These are phyloP conservation scores for Netelia fuscicornis DNA, from an alignment of 2,888 invertebrate species.

Conservation along the genomic window DNA sequence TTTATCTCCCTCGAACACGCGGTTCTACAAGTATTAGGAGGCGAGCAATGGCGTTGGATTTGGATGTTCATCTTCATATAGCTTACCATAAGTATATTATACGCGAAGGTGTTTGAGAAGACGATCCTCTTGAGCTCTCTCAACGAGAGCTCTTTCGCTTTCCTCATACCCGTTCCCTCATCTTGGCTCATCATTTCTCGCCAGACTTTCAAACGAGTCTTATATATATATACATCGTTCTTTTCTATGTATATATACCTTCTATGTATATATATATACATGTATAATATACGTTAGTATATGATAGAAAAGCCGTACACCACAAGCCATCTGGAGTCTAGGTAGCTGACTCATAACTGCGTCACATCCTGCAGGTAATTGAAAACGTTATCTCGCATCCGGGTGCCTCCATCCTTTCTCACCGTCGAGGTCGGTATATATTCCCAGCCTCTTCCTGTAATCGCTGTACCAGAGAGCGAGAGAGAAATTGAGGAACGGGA, in stretches of 20 bases:
- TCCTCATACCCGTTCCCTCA: conserved; percentile 67
- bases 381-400: conserved; percentile 84
- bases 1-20: conserved; percentile 80
- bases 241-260: not conserved
- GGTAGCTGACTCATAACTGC: conserved; percentile 84
- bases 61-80: not conserved
- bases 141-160: conserved; percentile 50
- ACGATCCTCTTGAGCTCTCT: conserved; percentile 37
- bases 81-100: conserved; percentile 21
- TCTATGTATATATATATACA: not conserved
- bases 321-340: conserved; percentile 69
- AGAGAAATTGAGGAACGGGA: conserved; percentile 30
- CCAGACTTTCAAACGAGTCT: conserved; percentile 22
- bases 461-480: conserved; percentile 45
- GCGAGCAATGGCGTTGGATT: conserved; percentile 60
- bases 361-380: conserved; percentile 85
- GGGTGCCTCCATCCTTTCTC: conserved; percentile 80
- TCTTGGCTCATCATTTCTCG: conserved; percentile 75
- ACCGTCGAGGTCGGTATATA: conserved; percentile 30
- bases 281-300: conserved; percentile 25
- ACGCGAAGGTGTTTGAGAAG: conserved; percentile 30
- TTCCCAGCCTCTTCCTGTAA: conserved; percentile 13
- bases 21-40: conserved; percentile 75
- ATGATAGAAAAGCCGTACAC: conserved; percentile 59
- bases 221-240: conserved; percentile 27